Percentiles rank a stretch among this genome's conserved stretches.
Conservation (phyloP, 1,140 invertebrate species). For the Polypedilum pembai region DNA sequence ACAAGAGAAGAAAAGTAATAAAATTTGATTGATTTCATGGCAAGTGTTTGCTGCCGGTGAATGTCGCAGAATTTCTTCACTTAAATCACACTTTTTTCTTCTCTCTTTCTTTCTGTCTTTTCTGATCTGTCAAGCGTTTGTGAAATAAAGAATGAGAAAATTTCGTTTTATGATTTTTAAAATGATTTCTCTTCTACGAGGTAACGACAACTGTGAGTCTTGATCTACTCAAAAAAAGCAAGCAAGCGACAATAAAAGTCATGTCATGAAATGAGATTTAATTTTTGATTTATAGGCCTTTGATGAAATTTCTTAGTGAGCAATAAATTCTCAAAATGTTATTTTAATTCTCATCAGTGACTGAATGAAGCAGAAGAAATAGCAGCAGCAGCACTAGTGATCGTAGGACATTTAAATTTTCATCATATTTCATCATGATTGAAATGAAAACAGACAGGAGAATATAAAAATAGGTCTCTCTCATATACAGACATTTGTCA, state of each 20-base stretch:
- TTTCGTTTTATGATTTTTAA: slow-evolving; percentile 21
- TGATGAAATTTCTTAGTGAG: slow-evolving; percentile 25
- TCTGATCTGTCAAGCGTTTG: background rate
- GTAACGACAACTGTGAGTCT: background rate
- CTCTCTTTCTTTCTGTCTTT: background rate
- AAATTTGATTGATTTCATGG: slow-evolving; percentile 18
- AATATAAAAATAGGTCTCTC: background rate
- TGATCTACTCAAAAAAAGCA: background rate
- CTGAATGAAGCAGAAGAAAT: background rate
- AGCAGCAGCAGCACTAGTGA: background rate
- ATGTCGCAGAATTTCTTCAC: background rate
- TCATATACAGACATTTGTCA: slow-evolving; percentile 22
- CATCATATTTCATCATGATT: slow-evolving; percentile 27
- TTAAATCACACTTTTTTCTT: background rate
- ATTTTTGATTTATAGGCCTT: slow-evolving; percentile 21
- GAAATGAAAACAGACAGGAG: slow-evolving; percentile 1
- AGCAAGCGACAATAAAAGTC: slow-evolving; percentile 21
- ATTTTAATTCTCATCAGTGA: slow-evolving; percentile 9
- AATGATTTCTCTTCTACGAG: background rate
- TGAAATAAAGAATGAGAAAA: background rate
- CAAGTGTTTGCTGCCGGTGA: slow-evolving; percentile 24
- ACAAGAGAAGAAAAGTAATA: background rate
- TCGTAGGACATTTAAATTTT: slow-evolving; percentile 23
- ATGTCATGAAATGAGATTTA: slow-evolving; percentile 21
- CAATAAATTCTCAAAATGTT: slow-evolving; percentile 19